These are phyloP conservation scores for Drosophila repletoides DNA, from an alignment of 1,140 invertebrate genomes.

Conservation along the genomic window DNA sequence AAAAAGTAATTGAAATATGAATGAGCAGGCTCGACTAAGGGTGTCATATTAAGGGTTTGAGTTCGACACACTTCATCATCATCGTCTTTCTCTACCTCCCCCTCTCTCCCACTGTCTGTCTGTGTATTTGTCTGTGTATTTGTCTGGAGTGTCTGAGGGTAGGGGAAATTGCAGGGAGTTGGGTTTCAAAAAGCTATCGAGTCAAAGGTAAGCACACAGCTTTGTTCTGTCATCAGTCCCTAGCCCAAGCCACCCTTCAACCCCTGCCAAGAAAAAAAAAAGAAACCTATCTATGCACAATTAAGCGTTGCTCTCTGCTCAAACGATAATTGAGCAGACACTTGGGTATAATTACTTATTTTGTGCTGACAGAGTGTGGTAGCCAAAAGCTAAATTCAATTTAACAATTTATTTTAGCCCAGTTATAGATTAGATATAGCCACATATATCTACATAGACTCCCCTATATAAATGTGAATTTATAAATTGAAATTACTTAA, in stretches of 20 bases:
- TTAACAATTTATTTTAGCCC: slow-evolving; percentile 60
- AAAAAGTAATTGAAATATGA: slow-evolving; percentile 82
- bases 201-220: slow-evolving; percentile 39
- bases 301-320: slow-evolving; percentile 65
- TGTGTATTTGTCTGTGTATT: neutral
- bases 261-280: no score
- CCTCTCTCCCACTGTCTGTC: slow-evolving; percentile 10
- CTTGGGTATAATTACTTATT: slow-evolving; percentile 81
- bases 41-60: neutral
- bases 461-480: slow-evolving; percentile 21
- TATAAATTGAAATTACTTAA: slow-evolving; percentile 50
- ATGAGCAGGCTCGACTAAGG: slow-evolving; percentile 25
- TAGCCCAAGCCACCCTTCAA: slow-evolving; percentile 2
- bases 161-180: neutral
- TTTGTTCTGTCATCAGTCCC: slow-evolving; percentile 46
- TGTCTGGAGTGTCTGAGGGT: neutral
- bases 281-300: no score
- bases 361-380: slow-evolving; percentile 56
- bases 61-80: slow-evolving; percentile 37
- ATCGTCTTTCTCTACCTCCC: slow-evolving; percentile 18
- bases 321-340: slow-evolving; percentile 82
- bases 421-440: slow-evolving; percentile 41
- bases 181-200: neutral
- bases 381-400: slow-evolving; percentile 57
- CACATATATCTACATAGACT: slow-evolving; percentile 26